A percentile compares a stretch with the other conserved stretches of the same genome.
Conservation (phyloP, 2,113 vertebrate species). For the Lonchura striata region DNA sequence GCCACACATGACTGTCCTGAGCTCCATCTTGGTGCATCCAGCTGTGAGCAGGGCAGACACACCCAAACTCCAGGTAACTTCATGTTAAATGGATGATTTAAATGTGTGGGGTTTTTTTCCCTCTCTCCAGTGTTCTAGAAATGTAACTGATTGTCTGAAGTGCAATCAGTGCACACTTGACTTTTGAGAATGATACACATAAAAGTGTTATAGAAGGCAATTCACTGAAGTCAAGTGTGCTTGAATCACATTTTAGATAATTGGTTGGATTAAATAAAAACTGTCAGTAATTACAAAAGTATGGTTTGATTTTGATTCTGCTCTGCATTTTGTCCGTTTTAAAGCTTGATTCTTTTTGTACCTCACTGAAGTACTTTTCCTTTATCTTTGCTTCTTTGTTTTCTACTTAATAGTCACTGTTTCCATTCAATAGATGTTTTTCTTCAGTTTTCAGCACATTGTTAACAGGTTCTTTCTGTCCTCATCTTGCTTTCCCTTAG, state of each 20-base stretch:
- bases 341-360: background rate
- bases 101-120: background rate
- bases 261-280: slow-evolving; percentile 57
- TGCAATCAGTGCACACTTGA: slow-evolving; percentile 64
- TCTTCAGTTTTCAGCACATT: background rate
- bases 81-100: background rate
- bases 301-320: slow-evolving; percentile 22
- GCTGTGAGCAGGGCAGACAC: background rate
- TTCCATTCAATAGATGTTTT: background rate
- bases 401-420: background rate
- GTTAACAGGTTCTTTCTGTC: background rate
- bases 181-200: slow-evolving; percentile 57
- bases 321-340: background rate
- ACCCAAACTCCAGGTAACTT: background rate
- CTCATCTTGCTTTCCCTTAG: background rate
- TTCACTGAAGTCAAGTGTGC: slow-evolving; percentile 63
- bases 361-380: background rate
- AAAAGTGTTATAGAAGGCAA: slow-evolving; percentile 51
- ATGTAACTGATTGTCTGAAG: slow-evolving; percentile 35
- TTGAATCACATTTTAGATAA: slow-evolving; percentile 66
- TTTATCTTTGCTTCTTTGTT: background rate
- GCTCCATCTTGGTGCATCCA: background rate
- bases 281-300: slow-evolving; percentile 44
- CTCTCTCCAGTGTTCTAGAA: background rate
- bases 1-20: fast-evolving